These are phyloP conservation scores for Coccyzus lansbergi DNA, from an alignment of 2,797 vertebrate genomes.

Conservation along the genomic window DNA sequence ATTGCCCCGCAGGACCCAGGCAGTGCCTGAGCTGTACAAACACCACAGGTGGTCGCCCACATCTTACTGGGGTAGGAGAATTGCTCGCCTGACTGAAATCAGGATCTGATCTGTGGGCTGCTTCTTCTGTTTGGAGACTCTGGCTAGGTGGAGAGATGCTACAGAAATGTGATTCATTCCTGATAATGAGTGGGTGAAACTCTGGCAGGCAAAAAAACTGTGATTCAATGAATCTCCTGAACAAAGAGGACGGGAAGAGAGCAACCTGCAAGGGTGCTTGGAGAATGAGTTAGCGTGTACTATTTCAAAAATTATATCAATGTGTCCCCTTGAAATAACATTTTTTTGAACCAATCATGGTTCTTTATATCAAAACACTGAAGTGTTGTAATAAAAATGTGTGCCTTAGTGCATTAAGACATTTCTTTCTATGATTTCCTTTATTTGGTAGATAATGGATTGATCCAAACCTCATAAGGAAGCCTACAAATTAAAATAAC, in stretches of 20 bases:
- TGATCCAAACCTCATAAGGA: neutral
- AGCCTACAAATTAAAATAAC: neutral
- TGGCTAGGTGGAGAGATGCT: slow-evolving; percentile 43
- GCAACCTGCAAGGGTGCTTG: neutral
- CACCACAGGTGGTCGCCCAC: neutral
- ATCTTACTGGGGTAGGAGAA: neutral
- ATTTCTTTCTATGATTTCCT: neutral
- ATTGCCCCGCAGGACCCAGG: neutral
- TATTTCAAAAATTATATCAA: neutral
- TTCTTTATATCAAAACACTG: neutral
- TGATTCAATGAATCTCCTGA: slow-evolving; percentile 50
- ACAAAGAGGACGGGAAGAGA: slow-evolving; percentile 17
- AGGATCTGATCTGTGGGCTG: slow-evolving; percentile 49
- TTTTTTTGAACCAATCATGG: neutral
- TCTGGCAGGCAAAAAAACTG: slow-evolving; percentile 43
- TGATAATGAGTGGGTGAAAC: slow-evolving; percentile 21
- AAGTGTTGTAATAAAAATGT: neutral
- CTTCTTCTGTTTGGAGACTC: slow-evolving; percentile 36
- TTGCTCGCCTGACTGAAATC: neutral
- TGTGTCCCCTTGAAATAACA: neutral
- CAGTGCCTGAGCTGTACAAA: neutral
- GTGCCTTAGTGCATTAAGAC: neutral
- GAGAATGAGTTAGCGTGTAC: neutral
- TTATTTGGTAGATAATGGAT: neutral
- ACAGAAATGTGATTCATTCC: slow-evolving; percentile 47